Conservation (phyloP, 2,888 invertebrate species). For the Leptinotarsa peninsularis region DNA sequence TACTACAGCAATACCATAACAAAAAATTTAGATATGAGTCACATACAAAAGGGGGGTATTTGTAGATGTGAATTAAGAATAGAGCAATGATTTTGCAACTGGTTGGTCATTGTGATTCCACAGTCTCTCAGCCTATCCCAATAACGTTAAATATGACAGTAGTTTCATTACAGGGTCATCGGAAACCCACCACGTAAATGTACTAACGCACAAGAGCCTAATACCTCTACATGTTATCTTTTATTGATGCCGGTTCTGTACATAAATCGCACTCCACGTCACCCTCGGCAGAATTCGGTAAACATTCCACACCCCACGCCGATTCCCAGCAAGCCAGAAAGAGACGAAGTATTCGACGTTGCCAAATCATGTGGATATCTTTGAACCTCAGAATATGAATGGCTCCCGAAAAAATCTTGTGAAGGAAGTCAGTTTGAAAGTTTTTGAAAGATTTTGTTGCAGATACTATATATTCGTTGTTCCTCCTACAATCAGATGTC, state of each 20-base stretch:
- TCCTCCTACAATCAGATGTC: too few relatives aligned
- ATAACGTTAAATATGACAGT: too few relatives aligned
- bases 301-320: conserved; percentile 46
- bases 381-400: background rate
- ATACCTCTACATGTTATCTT: conserved; percentile 58
- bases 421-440: background rate
- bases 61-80: too few relatives aligned
- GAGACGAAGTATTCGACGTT: conserved; percentile 32
- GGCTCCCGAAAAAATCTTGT: conserved; percentile 4
- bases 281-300: conserved; percentile 30
- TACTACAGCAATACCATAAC: too few relatives aligned
- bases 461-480: too few relatives aligned
- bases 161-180: too few relatives aligned
- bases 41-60: too few relatives aligned
- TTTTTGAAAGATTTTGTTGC: too few relatives aligned
- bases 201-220: background rate
- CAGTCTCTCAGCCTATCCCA: too few relatives aligned
- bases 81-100: too few relatives aligned
- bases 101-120: too few relatives aligned
- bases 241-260: conserved; percentile 54
- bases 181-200: background rate
- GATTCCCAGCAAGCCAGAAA: conserved; percentile 33
- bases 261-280: conserved; percentile 34
- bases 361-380: conserved; percentile 26
- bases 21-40: too few relatives aligned